Evolutionary conservation across 2,113 vertebrate species (phyloP), one percentile per base, ranked within the genome.

Genomic region (Psittacula cyanocephala): DNA sequence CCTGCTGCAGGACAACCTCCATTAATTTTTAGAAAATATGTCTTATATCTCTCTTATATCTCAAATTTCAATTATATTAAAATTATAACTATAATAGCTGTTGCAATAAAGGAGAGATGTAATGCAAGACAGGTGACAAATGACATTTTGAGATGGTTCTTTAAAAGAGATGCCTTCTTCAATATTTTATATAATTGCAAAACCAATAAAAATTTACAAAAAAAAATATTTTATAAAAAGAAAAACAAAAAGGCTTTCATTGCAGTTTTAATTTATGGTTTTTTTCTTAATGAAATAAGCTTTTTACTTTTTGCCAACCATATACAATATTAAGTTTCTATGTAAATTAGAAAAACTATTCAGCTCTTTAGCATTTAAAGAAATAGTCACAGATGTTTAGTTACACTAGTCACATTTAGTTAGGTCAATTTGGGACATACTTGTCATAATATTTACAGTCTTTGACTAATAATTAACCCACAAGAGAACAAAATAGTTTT

Each of bases 381-480:
- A 9, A 43, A 46, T 27, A 35, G 7, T 53, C 49, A 31, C 31
- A 81, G 20, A 16, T 22, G 3, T 37, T 37, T 37, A 37, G 37
- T 37, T 37, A 37, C 37, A 37, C 37, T 37, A 37, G 37, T 37
- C 37, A 37, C 37, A 37, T 81, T 70, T 81, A 59, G 8, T 23
- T 75, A 79, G 47, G 52, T 63, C 43, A 46, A 3, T 63, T 18
- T 75, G 68, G 19, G 59, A 22, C 17, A 68, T 8, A 24, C 6
- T 79, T 79, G 8, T 46, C 33, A 76, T 72, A 27, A 6, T 44
- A 23, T 80, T 77, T 85, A 18, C 17, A 65, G n/a, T 41, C 6
- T 41, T 85, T 83, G 57, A 52, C 17, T 55, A 63, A 86, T 77
- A 95, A 72, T 86, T 88, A 86, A 76, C 7, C 17, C 63, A 70